Conservation (phyloP, 2,113 vertebrate genomes). For the Coreoperca whiteheadi region DNA sequence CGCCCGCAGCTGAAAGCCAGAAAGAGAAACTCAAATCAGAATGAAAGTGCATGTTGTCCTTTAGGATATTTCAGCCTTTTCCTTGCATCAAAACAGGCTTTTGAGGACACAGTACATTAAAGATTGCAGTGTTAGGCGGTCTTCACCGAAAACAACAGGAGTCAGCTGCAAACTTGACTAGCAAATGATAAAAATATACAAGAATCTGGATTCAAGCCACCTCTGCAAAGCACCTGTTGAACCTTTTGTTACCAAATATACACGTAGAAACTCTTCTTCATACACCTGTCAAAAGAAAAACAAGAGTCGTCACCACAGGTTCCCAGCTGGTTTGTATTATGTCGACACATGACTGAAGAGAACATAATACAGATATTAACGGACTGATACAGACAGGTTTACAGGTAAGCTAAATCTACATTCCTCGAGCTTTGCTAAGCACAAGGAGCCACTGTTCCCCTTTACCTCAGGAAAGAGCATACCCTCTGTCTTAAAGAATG, state of each 20-base stretch:
- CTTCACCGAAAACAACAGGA: neutral
- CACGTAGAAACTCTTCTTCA: neutral
- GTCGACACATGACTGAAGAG: neutral
- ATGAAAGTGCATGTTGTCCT: constrained; percentile 48
- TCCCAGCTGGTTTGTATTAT: neutral
- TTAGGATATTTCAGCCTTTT: constrained; percentile 51
- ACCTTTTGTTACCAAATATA: neutral
- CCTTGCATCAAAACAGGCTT: constrained; percentile 13
- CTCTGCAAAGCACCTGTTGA: constrained; percentile 10
- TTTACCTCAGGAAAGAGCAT: constrained; percentile 9
- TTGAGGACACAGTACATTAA: neutral
- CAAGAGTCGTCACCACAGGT: too few relatives aligned
- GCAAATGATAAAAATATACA: constrained; percentile 6
- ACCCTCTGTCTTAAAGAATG: constrained; percentile 62
- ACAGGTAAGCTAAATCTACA: constrained; percentile 45
- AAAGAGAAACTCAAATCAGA: constrained; percentile 45
- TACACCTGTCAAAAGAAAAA: neutral
- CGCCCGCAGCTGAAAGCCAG: constrained; percentile 33
- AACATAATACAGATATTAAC: constrained; percentile 8
- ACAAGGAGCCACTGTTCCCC: constrained; percentile 50
- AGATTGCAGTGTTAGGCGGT: neutral
- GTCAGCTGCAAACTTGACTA: neutral
- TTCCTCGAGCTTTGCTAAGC: constrained; percentile 9
- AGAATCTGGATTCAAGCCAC: constrained; percentile 11
- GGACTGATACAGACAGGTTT: constrained; percentile 6